phyloP scores from a whole-genome alignment of 1,140 invertebrate genomes.

The Drosophila lacteicornis region DNA sequence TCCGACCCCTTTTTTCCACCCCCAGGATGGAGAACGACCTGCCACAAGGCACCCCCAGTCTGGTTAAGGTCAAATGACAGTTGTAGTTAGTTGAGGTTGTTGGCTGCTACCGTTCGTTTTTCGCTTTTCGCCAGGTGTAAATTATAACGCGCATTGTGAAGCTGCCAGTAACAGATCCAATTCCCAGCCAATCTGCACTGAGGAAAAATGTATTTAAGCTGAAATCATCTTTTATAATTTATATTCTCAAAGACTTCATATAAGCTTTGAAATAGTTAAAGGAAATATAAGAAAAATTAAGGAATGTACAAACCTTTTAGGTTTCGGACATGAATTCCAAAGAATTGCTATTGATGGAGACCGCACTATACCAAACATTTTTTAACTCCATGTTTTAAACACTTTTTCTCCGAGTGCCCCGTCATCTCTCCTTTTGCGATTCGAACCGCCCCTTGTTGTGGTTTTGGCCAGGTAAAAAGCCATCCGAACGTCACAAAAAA shows the following conservation, averaged over 20 bases:
- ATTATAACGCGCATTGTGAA: constrained; percentile 79
- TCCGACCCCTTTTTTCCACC: background rate
- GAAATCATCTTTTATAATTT: too few relatives aligned
- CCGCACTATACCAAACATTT: too few relatives aligned
- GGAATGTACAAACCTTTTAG: too few relatives aligned
- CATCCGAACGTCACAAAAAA: constrained; percentile 78
- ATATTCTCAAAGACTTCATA: background rate
- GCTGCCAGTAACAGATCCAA: constrained; percentile 58
- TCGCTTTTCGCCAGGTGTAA: constrained; percentile 68
- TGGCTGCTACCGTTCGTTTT: constrained; percentile 21
- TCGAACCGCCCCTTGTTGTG: constrained; percentile 45
- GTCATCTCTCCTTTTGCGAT: constrained; percentile 5
- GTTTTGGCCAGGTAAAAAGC: constrained; percentile 75
- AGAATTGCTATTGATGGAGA: too few relatives aligned
- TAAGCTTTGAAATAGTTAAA: too few relatives aligned
- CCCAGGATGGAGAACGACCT: too few relatives aligned
- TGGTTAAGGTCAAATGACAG: constrained; percentile 78
- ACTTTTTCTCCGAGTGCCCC: constrained; percentile 9
- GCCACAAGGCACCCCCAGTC: background rate
- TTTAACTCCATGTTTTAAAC: background rate
- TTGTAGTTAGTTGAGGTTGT: constrained; percentile 64
- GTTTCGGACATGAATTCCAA: too few relatives aligned
- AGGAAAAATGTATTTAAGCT: background rate
- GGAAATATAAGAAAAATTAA: too few relatives aligned
- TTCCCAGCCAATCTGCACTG: constrained; percentile 20